Evolutionary conservation across 2,113 vertebrate genomes (phyloP), one percentile per base, ranked within the genome.

Genomic region (Pachycephala philippinensis): DNA sequence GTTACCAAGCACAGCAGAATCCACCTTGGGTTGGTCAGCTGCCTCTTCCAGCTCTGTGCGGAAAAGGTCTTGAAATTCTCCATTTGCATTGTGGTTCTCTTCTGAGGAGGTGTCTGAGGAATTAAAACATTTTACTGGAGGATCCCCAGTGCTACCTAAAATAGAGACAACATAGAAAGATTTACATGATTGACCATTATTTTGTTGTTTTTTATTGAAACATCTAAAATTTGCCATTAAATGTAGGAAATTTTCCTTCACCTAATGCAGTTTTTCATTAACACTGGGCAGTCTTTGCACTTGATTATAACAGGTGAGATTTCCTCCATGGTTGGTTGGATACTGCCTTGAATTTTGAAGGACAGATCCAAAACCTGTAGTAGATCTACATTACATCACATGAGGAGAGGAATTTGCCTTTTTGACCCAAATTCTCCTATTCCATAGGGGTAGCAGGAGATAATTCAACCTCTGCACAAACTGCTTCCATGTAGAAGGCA

Each of bases 61-160:
- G 35, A 89, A 97, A 30, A 96, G 56, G 33, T 96, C 96, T 82
- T 91, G 96, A 79, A 97, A 96, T 81, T 89, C 94, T 94, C 94
- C 89, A 60, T 96, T 95, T 5, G 13, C 90, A 15, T 50, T 87
- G 8, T 69, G 97, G 57, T 78, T 95, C 64, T 97, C 97, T 83
- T 95, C 96, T 3, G 97, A 98, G 27, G 98, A 98, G 56, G 82
- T 96, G 23, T 97, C 97, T 27, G 97, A 98, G 17, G 97, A 97
- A 40, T 96, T 97, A 8, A 97, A 97, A 40, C 89, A 50, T 79
- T 94, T 96, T 26, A 96, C 61, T 5, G 86, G 90, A 74, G 94
- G 96, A 35, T 95, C 84, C 50, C 95, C 89, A 5, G 94, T 37
- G 70, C n/a, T 76, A 44, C 94, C 98, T 98, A 77, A 87, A 95